Base-by-base conservation (phyloP, 1,140 invertebrate species). In the Nasonia vitripennis region DNA sequence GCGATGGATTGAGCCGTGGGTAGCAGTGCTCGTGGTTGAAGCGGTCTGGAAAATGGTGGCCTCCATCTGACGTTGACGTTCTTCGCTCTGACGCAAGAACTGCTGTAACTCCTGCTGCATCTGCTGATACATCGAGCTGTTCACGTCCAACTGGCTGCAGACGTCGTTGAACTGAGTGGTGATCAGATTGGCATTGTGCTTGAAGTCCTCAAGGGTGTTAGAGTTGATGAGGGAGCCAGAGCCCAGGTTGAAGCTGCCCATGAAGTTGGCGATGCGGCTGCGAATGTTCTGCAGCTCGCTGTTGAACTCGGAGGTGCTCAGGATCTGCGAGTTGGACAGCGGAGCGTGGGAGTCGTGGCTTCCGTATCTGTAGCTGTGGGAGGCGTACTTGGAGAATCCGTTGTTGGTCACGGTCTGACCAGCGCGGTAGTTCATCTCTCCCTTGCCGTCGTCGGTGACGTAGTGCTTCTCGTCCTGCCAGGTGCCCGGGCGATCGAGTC, bases 401-500 rank as follows among this genome's bases (percentile, higher is more conserved):
- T 86, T 81, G 48, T 80, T 71, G 68, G 2, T 87, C 0, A 86
- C 85, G 2, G 85, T 87, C 67, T 89, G 89, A n/a, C 89, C 88
- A 12, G 86, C 87, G 11, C 87, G 87, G 71, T 88, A 87, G 48
- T 86, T 87, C 34, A 89, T 78, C 51, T 80, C 62, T 12, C 88
- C 89, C 1, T 70, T 77, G 71, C 89, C 88, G 17, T 88, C 88
- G 48, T 88, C 86, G 2, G 87, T 88, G 10, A 85, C 34, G 45
- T 86, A 90, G 37, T 88, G 87, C 20, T 89, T 90, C 41, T 88
- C 84, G 34, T 89, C 88, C 0, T 79, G 78, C 89, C 88, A 90
- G 27, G 82, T 89, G 27, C 88, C 87, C 23, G 89, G 86, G 23
- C 83, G 81, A 14, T 87, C 62, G 2, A 79, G 17, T 9, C 85